These are phyloP conservation scores for Thrips palmi DNA, from an alignment of 1,140 invertebrate species.

Conservation along the genomic window DNA sequence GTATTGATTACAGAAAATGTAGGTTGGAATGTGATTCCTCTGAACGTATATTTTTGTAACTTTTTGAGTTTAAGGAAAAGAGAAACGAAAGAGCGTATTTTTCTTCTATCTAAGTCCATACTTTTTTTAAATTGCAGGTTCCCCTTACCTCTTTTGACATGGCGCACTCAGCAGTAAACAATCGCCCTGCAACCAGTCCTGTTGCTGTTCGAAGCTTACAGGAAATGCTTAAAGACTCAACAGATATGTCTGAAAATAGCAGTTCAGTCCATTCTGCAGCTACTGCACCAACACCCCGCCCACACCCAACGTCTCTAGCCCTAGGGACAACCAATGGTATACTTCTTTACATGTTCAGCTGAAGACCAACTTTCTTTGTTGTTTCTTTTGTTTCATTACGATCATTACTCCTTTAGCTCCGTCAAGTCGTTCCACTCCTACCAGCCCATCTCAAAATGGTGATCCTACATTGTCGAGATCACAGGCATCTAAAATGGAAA, in stretches of 20 bases:
- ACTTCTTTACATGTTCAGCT: conserved; percentile 4
- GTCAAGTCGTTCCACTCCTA: conserved; percentile 25
- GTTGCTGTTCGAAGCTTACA: conserved; percentile 55
- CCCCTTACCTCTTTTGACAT: too few species aligned
- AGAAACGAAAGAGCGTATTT: too few species aligned
- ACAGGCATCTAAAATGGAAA: conserved; percentile 62
- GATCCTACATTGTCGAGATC: conserved; percentile 38
- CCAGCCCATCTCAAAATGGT: conserved; percentile 33
- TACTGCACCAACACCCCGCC: conserved; percentile 24
- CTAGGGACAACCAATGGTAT: conserved; percentile 1
- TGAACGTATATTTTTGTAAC: too few species aligned
- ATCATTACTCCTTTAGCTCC: conserved; percentile 21
- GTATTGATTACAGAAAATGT: too few species aligned
- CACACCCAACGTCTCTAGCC: conserved; percentile 13
- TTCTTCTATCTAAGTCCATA: too few species aligned
- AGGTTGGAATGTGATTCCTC: too few species aligned
- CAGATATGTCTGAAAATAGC: conserved; percentile 55
- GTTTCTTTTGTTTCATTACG: conserved; percentile 16
- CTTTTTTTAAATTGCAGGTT: too few species aligned
- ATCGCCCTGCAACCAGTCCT: conserved; percentile 12
- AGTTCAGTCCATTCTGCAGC: conserved; percentile 54
- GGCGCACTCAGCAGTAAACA: too few species aligned
- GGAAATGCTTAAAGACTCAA: conserved; percentile 72
- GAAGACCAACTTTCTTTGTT: conserved; percentile 19
- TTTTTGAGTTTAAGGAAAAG: too few species aligned